Percentiles rank a stretch among this genome's conserved stretches.
Evolutionary conservation across 1,140 invertebrate species (phyloP).

Genomic region (Lamellibrachia luymesi): DNA sequence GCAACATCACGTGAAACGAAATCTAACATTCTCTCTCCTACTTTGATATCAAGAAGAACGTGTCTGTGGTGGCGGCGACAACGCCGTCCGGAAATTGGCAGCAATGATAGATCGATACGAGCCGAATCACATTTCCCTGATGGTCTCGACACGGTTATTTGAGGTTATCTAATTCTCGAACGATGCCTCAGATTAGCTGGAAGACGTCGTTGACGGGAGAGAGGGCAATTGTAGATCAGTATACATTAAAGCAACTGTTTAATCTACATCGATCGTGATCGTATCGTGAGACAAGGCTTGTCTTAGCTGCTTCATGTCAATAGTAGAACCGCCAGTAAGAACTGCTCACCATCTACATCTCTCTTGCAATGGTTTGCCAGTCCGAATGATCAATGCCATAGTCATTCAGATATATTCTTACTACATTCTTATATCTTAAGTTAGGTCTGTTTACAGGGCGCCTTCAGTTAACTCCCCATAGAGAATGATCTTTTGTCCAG

Average conservation of each 20-base stretch:
- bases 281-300: too few relatives aligned
- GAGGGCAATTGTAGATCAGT: not conserved
- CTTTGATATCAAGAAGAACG: not conserved
- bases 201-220: not conserved
- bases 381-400: too few relatives aligned
- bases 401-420: too few relatives aligned
- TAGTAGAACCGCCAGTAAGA: too few relatives aligned
- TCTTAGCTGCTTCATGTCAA: too few relatives aligned
- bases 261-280: not conserved
- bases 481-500: too few relatives aligned
- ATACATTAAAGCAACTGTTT: not conserved
- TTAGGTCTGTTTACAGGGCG: too few relatives aligned
- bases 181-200: not conserved
- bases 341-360: too few relatives aligned
- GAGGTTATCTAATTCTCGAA: not conserved
- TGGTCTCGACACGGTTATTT: not conserved
- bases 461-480: too few relatives aligned
- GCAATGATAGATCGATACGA: not conserved
- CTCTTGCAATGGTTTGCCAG: too few relatives aligned
- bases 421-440: too few relatives aligned
- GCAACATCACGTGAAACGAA: too few relatives aligned
- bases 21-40: not conserved
- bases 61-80: not conserved
- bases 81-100: not conserved
- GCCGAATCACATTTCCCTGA: not conserved